Percentiles rank a stretch among this genome's conserved stretches.
These are phyloP conservation scores for Spialia ferax DNA, from an alignment of 2,888 invertebrate genomes.

Conservation along the genomic window DNA sequence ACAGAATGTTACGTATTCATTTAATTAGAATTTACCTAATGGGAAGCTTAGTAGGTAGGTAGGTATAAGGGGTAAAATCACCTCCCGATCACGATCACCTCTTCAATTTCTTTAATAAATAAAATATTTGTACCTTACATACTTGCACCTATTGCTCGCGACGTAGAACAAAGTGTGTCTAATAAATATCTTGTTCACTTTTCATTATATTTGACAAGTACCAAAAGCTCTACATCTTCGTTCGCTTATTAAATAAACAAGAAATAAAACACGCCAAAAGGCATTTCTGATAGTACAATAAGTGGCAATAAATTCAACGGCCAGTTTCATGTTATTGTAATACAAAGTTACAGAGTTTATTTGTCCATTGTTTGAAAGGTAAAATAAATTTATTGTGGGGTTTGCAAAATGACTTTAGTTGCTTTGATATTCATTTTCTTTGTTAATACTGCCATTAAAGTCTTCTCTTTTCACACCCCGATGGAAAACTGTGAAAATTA, in stretches of 20 bases:
- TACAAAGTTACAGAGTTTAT: not conserved
- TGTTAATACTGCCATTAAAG: not conserved
- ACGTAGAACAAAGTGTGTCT: too few species aligned
- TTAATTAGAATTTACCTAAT: too few species aligned
- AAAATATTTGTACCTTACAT: too few species aligned
- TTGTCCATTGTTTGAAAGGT: not conserved
- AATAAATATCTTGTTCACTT: not conserved
- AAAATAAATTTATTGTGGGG: not conserved
- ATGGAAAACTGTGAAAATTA: not conserved
- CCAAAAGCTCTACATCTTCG: not conserved
- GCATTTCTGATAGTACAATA: not conserved
- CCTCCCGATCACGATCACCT: too few species aligned
- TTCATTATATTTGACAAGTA: not conserved
- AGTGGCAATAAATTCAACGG: not conserved
- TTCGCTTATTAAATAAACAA: slow-evolving; percentile 1
- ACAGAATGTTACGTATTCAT: too few species aligned
- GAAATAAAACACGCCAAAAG: not conserved
- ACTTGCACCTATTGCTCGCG: too few species aligned
- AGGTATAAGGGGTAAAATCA: too few species aligned
- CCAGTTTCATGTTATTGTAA: not conserved
- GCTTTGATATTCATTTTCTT: not conserved
- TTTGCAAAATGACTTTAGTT: not conserved
- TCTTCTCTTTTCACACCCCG: not conserved
- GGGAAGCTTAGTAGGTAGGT: too few species aligned
- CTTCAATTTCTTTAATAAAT: too few species aligned